Conservation (phyloP, 2,888 invertebrate species). For the Ecliptopera silaceata region DNA sequence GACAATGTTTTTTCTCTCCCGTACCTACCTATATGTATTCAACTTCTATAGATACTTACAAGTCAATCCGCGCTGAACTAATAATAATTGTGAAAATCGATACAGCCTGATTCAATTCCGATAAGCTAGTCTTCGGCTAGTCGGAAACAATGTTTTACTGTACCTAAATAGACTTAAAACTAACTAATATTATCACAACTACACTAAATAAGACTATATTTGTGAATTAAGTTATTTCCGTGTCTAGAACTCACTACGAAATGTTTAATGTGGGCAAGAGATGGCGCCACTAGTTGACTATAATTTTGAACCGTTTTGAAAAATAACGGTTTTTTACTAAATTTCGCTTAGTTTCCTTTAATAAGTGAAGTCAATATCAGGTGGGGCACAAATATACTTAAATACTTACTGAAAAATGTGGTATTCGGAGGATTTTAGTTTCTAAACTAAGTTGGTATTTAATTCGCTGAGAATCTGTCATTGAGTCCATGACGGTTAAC, state of each 20-base stretch:
- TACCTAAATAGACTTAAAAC: neutral
- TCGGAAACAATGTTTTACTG: neutral
- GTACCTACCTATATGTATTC: too few relatives aligned
- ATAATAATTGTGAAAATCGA: too few relatives aligned
- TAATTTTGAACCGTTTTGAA: neutral
- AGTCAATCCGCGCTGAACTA: too few relatives aligned
- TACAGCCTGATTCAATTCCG: too few relatives aligned
- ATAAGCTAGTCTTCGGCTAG: neutral
- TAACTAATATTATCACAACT: neutral
- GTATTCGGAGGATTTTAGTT: too few relatives aligned
- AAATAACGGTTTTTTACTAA: too few relatives aligned
- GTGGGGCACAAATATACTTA: neutral
- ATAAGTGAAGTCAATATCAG: neutral
- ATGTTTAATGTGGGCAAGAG: neutral
- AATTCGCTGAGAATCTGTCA: too few relatives aligned
- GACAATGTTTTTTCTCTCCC: neutral
- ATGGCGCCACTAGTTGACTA: neutral
- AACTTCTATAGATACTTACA: too few relatives aligned
- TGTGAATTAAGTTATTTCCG: neutral
- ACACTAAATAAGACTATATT: constrained; percentile 1
- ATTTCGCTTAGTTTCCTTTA: neutral
- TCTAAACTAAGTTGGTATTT: too few relatives aligned
- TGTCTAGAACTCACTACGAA: neutral
- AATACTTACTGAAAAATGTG: neutral
- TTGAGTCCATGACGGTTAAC: too few relatives aligned